Percentiles rank a stretch among this genome's conserved stretches.
Conservation (phyloP, 2,797 vertebrate genomes). For the Molossus molossus region DNA sequence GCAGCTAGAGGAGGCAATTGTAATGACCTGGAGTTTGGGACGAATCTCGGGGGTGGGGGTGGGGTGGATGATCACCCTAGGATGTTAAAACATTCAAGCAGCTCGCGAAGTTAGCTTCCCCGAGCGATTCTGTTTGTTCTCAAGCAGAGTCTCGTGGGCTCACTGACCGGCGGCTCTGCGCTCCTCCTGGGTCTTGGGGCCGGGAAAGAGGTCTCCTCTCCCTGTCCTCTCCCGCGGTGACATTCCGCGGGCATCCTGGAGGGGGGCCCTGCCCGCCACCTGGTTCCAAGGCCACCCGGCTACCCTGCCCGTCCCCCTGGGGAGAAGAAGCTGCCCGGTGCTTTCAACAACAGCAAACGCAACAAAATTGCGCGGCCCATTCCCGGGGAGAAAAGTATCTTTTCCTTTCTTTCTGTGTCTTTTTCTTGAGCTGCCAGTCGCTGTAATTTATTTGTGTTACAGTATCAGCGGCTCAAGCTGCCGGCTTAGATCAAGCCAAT, state of each 20-base stretch:
- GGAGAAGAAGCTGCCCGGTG: not conserved
- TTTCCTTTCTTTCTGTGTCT: not conserved
- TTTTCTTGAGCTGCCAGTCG: slow-evolving; percentile 78
- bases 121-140: not conserved
- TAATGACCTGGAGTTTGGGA: not conserved
- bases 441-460: slow-evolving; percentile 86
- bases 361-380: not conserved
- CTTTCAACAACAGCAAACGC: not conserved
- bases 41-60: accelerated
- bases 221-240: not conserved
- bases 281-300: not conserved
- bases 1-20: accelerated
- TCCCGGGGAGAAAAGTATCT: slow-evolving; percentile 19
- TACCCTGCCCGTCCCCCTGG: not conserved
- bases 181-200: not conserved
- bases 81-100: accelerated
- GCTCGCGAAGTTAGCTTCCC: accelerated
- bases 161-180: accelerated
- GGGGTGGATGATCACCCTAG: not conserved
- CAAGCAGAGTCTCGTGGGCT: not conserved
- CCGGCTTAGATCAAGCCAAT: slow-evolving; percentile 76
- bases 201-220: not conserved
- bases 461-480: slow-evolving; percentile 83
- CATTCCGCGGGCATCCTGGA: not conserved
- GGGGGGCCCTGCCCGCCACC: not conserved